These are phyloP conservation scores for Drosophila navojoa DNA, from an alignment of 1,140 invertebrate genomes.

Conservation along the genomic window DNA sequence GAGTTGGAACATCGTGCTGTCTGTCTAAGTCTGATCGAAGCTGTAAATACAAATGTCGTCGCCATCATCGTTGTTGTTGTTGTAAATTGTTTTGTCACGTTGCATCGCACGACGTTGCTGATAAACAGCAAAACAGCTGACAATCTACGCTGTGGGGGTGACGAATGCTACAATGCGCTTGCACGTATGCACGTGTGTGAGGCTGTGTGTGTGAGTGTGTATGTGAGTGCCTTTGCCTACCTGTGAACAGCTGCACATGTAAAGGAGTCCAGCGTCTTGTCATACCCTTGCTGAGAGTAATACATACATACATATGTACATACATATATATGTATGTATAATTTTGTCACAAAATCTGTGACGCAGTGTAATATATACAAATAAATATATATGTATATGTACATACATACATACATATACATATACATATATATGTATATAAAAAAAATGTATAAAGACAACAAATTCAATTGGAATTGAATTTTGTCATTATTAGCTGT, in stretches of 20 bases:
- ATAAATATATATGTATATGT: no score
- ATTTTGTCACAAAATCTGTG: no score
- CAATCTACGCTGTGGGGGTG: constrained; percentile 4
- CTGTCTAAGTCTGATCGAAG: constrained; percentile 31
- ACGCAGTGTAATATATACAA: no score
- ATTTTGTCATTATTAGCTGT: no score
- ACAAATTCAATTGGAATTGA: no score
- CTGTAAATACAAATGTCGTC: constrained; percentile 14
- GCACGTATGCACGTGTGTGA: constrained; percentile 29
- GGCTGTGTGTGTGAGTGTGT: constrained; percentile 20
- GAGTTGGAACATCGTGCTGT: constrained; percentile 36
- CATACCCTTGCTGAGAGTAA: constrained; percentile 3
- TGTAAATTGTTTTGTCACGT: constrained; percentile 11
- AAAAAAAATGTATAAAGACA: no score
- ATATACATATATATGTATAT: no score
- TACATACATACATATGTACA: not conserved
- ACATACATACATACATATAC: no score
- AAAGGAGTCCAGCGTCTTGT: constrained; percentile 19
- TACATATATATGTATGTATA: not conserved
- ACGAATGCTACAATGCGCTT: constrained; percentile 13
- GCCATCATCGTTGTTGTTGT: constrained; percentile 5
- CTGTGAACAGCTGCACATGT: constrained; percentile 74
- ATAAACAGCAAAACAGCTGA: constrained; percentile 45
- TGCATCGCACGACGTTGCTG: constrained; percentile 9
- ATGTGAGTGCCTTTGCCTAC: constrained; percentile 39